Percentiles rank a stretch among this genome's conserved stretches.
phyloP scores from a whole-genome alignment of 2,888 invertebrate species.

The Eupithecia dodoneata region DNA sequence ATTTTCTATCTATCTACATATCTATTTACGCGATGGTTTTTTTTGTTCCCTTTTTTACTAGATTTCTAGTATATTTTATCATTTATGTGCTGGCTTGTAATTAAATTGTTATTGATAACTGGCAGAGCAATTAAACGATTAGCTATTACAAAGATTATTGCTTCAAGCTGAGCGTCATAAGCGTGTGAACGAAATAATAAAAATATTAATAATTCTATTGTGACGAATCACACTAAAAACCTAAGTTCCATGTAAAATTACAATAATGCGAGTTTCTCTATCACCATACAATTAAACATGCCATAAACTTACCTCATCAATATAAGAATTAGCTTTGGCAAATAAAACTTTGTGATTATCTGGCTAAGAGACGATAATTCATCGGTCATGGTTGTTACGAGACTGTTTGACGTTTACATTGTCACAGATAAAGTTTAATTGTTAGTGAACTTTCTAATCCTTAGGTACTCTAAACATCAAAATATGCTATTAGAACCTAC shows the following conservation, averaged over 20 bases:
- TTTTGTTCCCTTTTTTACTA: background rate
- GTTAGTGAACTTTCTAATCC: slow-evolving; percentile 25
- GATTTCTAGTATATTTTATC: background rate
- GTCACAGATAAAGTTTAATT: slow-evolving; percentile 32
- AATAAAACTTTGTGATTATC: slow-evolving; percentile 59
- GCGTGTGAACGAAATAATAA: slow-evolving; percentile 32
- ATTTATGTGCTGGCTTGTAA: background rate
- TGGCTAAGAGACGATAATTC: slow-evolving; percentile 48
- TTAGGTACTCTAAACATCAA: slow-evolving; percentile 2
- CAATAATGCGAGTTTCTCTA: slow-evolving; percentile 46
- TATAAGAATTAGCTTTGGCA: slow-evolving; percentile 61
- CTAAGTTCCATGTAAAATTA: slow-evolving; percentile 36
- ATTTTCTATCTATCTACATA: too few species aligned
- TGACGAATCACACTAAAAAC: slow-evolving; percentile 36
- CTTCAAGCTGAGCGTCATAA: slow-evolving; percentile 4
- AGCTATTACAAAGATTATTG: slow-evolving; percentile 1
- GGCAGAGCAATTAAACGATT: background rate
- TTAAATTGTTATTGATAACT: slow-evolving; percentile 10
- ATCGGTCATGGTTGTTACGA: slow-evolving; percentile 47
- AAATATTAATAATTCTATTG: slow-evolving; percentile 26
- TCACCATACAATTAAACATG: slow-evolving; percentile 52
- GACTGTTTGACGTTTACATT: slow-evolving; percentile 36
- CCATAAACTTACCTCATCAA: slow-evolving; percentile 52
- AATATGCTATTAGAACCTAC: background rate
- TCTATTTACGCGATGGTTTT: background rate